Percentiles rank a stretch among this genome's conserved stretches.
phyloP scores from a whole-genome alignment of 2,888 invertebrate genomes.

The Anoplius nigerrimus region DNA sequence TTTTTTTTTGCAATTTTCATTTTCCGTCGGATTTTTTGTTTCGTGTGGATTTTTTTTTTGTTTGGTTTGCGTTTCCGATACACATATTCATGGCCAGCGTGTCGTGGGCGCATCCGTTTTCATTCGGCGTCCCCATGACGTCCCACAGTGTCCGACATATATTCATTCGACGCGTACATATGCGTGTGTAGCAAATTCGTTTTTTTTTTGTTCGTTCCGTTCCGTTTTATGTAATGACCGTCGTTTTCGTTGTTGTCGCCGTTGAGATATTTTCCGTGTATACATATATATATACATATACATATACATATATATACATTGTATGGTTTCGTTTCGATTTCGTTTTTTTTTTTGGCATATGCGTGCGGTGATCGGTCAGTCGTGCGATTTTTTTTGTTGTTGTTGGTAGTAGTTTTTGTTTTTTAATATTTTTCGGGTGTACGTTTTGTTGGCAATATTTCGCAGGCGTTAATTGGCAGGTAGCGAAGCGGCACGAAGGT shows the following conservation, averaged over 20 bases:
- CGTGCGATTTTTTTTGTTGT: constrained; percentile 42
- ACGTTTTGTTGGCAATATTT: constrained; percentile 55
- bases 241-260: neutral
- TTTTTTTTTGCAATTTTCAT: constrained; percentile 4
- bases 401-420: constrained; percentile 1
- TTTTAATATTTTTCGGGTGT: constrained; percentile 30
- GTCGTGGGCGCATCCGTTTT: constrained; percentile 18
- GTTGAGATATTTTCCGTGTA: constrained; percentile 9
- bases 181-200: neutral
- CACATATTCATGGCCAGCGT: constrained; percentile 31
- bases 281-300: constrained; percentile 16
- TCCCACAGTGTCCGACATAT: too few species aligned
- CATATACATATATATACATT: constrained; percentile 15
- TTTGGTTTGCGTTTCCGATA: constrained; percentile 51
- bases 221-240: constrained; percentile 4
- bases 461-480: constrained; percentile 74
- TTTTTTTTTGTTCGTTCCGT: constrained; percentile 18
- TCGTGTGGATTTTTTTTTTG: constrained; percentile 20
- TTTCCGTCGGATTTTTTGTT: constrained; percentile 5
- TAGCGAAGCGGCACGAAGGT: constrained; percentile 74
- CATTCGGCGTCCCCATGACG: neutral
- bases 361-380: constrained; percentile 60
- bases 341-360: constrained; percentile 16
- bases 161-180: neutral
- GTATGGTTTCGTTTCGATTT: constrained; percentile 20